Conservation (phyloP, 2,888 invertebrate species). For the Spodoptera exigua region DNA sequence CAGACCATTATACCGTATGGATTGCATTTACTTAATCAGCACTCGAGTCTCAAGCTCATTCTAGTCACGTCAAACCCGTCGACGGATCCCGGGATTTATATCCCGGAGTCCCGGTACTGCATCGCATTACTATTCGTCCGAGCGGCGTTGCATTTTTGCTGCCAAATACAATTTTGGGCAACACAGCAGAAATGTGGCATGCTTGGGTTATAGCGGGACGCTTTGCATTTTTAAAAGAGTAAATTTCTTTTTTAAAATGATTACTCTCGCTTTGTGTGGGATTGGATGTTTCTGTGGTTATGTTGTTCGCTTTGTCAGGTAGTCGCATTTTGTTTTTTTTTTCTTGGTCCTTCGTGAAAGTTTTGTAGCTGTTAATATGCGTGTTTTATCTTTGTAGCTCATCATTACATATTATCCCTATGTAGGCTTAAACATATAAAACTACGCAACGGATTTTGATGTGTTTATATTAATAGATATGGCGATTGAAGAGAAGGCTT, state of each 20-base stretch:
- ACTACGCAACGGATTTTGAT: no score
- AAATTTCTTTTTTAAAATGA: conserved; percentile 25
- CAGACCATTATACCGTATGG: conserved; percentile 35
- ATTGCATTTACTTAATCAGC: conserved; percentile 45
- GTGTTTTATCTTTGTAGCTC: no score
- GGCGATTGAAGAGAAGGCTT: no score
- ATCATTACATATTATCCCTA: no score
- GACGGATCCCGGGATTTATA: conserved; percentile 56
- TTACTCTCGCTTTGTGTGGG: conserved; percentile 29
- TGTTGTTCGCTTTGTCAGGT: conserved; percentile 16
- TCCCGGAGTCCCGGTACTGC: conserved; percentile 51
- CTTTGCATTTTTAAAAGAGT: conserved; percentile 35
- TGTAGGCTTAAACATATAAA: no score
- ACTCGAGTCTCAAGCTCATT: conserved; percentile 26
- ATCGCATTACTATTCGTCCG: conserved; percentile 55
- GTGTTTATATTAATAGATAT: no score
- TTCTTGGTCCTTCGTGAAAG: no score
- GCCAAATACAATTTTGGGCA: conserved; percentile 58
- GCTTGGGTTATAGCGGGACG: conserved; percentile 26
- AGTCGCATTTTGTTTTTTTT: no score
- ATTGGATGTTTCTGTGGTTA: conserved; percentile 17
- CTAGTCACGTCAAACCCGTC: conserved; percentile 54
- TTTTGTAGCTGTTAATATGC: no score
- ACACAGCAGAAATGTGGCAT: conserved; percentile 37
- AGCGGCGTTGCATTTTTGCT: conserved; percentile 53